phyloP scores from a whole-genome alignment of 2,888 invertebrate species.

The Dasysyrphus albostriatus region DNA sequence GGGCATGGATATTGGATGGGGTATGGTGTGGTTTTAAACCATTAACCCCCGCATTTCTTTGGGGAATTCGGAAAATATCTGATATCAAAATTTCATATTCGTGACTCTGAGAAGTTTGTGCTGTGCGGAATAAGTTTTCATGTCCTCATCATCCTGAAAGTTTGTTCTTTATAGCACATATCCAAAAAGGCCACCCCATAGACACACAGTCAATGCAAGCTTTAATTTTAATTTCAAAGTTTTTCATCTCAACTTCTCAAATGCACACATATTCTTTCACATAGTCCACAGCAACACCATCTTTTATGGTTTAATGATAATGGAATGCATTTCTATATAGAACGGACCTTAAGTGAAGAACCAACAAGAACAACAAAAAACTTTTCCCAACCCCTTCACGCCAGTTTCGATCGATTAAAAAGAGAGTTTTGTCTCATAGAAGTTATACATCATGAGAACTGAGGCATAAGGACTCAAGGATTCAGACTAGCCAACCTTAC shows the following conservation, averaged over 20 bases:
- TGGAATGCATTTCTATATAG: constrained; percentile 19
- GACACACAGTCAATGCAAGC: constrained; percentile 9
- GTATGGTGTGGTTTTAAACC: constrained; percentile 19
- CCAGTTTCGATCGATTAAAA: neutral
- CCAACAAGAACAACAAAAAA: neutral
- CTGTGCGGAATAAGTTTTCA: constrained; percentile 8
- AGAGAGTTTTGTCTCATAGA: constrained; percentile 3
- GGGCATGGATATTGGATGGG: neutral
- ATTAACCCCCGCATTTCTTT: constrained; percentile 30
- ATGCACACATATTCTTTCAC: neutral
- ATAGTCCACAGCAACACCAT: constrained; percentile 3
- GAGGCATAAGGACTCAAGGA: neutral
- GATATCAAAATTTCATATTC: constrained; percentile 37
- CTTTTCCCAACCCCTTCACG: neutral
- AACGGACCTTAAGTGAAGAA: constrained; percentile 4
- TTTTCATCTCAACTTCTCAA: neutral
- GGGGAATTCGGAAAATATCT: constrained; percentile 47
- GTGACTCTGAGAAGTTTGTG: constrained; percentile 24
- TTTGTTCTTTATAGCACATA: constrained; percentile 25
- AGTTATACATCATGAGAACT: neutral
- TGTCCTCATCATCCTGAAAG: constrained; percentile 8
- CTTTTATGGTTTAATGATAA: constrained; percentile 27
- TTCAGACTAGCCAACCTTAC: constrained; percentile 2
- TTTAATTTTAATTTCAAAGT: constrained; percentile 40
- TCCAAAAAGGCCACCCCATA: constrained; percentile 7